Conservation (phyloP, 2,113 vertebrate genomes). For the Rhea americana region DNA sequence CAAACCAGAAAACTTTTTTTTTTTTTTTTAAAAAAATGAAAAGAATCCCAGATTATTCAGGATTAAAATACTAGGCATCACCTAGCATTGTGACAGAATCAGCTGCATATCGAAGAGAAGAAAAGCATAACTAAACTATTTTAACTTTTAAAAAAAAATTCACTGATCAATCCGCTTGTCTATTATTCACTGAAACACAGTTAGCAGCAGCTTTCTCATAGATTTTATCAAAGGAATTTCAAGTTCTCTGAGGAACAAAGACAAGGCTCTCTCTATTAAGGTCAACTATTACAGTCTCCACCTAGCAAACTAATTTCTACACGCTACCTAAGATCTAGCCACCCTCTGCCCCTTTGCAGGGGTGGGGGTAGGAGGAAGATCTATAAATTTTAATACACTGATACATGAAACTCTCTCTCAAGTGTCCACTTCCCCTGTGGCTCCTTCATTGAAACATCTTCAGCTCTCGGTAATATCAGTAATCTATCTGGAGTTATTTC, state of each 20-base stretch:
- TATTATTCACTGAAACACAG: not conserved
- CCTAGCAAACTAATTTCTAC: not conserved
- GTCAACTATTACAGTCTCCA: not conserved
- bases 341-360: no score
- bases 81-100: not conserved
- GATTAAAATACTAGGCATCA: not conserved
- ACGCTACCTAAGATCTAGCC: not conserved
- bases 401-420: not conserved
- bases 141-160: not conserved
- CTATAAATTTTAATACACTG: not conserved
- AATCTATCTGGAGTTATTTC: not conserved
- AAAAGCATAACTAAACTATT: not conserved
- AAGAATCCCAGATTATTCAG: not conserved
- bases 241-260: not conserved
- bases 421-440: not conserved
- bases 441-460: not conserved
- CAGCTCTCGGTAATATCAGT: not conserved
- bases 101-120: not conserved
- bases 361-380: not conserved
- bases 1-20: not conserved
- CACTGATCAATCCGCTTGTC: not conserved
- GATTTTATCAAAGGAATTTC: not conserved
- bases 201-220: not conserved
- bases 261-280: not conserved
- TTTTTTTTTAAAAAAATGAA: constrained; percentile 22